phyloP scores from a whole-genome alignment of 2,113 vertebrate genomes.

The Grus americana region DNA sequence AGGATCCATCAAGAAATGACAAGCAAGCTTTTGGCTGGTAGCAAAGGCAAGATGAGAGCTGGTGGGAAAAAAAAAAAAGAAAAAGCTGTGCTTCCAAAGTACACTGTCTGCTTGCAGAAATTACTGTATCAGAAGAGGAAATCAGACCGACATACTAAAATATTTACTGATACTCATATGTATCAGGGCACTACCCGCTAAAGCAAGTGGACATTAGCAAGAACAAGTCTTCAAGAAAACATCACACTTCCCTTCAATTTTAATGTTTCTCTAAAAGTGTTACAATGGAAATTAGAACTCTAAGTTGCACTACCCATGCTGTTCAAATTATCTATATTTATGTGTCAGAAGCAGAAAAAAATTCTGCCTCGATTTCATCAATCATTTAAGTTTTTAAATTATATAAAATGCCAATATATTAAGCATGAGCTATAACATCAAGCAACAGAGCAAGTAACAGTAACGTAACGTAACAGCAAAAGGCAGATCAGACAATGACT shows the following conservation, averaged over 20 bases:
- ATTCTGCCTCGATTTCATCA: neutral
- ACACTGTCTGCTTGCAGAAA: neutral
- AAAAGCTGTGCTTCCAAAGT: neutral
- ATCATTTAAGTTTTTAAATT: neutral
- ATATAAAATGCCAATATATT: neutral
- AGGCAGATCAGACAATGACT: neutral
- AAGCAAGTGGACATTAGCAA: neutral
- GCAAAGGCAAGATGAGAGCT: slow-evolving; percentile 7
- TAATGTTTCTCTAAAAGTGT: neutral
- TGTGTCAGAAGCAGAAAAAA: neutral
- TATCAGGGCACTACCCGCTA: neutral
- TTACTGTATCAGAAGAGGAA: neutral
- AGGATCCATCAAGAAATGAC: slow-evolving; percentile 23
- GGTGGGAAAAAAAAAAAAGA: neutral
- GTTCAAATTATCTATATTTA: neutral
- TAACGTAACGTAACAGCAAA: neutral
- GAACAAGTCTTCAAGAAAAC: neutral
- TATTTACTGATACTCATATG: neutral
- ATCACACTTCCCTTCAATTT: neutral
- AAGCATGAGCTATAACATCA: neutral
- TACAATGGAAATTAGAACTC: neutral
- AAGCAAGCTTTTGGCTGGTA: slow-evolving; percentile 5
- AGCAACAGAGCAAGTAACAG: neutral
- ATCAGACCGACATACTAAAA: neutral
- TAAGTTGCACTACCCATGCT: neutral